Evolutionary conservation across 2,888 invertebrate species (phyloP).

Genomic region (Seira musarum): DNA sequence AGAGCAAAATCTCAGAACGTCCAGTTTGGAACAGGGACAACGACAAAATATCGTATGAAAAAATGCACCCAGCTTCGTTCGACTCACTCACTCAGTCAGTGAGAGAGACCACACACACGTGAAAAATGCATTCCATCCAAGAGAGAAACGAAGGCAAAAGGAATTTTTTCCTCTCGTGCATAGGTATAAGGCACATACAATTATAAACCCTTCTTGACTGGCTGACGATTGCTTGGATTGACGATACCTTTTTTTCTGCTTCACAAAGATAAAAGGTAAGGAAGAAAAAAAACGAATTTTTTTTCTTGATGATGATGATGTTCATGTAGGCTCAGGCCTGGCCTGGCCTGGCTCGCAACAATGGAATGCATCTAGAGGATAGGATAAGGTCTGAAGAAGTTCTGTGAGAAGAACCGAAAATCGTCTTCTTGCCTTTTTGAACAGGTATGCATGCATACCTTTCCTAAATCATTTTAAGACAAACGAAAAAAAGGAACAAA

Average conservation of each 20-base stretch:
- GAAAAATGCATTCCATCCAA: slow-evolving; percentile 19
- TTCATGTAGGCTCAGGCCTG: no score
- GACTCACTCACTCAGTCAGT: no score
- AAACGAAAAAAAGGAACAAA: slow-evolving; percentile 21
- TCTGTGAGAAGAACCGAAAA: slow-evolving; percentile 17
- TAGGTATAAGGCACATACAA: slow-evolving; percentile 18
- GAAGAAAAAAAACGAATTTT: slow-evolving; percentile 11
- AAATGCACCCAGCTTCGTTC: slow-evolving; percentile 7
- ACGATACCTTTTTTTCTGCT: slow-evolving; percentile 19
- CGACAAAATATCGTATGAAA: slow-evolving; percentile 15
- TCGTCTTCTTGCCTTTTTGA: slow-evolving; percentile 14
- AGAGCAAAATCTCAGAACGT: slow-evolving; percentile 3
- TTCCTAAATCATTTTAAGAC: slow-evolving; percentile 22
- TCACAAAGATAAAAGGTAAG: slow-evolving; percentile 19
- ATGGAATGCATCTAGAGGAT: slow-evolving; percentile 20
- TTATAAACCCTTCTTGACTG: slow-evolving; percentile 22
- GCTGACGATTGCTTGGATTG: no score
- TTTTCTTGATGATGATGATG: slow-evolving; percentile 1
- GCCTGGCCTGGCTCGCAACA: slow-evolving; percentile 2
- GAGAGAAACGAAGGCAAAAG: slow-evolving; percentile 13
- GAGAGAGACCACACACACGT: slow-evolving; percentile 16
- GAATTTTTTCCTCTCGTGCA: slow-evolving; percentile 1
- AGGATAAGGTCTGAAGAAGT: slow-evolving; percentile 3
- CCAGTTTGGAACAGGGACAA: slow-evolving; percentile 3
- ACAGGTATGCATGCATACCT: slow-evolving; percentile 21